A percentile compares a stretch with the other conserved stretches of the same genome.
Conservation (phyloP, 2,888 invertebrate genomes). For the Archaeoteleia sp. region DNA sequence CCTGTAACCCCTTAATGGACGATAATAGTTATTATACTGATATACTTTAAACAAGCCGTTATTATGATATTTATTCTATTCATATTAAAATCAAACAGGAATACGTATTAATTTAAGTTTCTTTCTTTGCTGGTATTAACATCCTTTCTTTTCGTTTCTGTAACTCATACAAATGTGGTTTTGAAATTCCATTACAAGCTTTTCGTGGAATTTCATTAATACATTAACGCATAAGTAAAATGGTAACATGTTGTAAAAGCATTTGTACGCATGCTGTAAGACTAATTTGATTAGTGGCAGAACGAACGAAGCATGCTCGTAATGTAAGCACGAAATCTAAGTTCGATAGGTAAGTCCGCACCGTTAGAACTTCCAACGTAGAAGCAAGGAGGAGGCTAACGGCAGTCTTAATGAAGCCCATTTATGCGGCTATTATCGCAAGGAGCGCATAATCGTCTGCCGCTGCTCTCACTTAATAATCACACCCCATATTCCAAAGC, state of each 20-base stretch:
- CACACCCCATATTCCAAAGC: conserved; percentile 66
- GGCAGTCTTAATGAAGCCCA: conserved; percentile 72
- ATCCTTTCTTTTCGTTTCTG: no score
- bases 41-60: no score
- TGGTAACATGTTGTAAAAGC: conserved; percentile 32
- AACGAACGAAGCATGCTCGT: conserved; percentile 31
- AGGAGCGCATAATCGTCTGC: conserved; percentile 70
- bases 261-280: conserved; percentile 18
- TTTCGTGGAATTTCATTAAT: conserved; percentile 19
- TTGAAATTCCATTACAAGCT: conserved; percentile 13
- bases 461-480: conserved; percentile 72
- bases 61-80: no score
- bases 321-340: conserved; percentile 31
- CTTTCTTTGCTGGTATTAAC: no score
- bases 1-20: no score
- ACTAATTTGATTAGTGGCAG: conserved; percentile 45
- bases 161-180: neutral
- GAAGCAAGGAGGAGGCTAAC: conserved; percentile 53
- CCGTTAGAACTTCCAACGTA: conserved; percentile 55
- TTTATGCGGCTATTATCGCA: conserved; percentile 71
- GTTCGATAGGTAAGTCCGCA: conserved; percentile 54
- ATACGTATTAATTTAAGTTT: no score
- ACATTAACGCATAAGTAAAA: conserved; percentile 22
- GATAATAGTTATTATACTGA: no score
- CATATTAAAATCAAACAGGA: no score